Evolutionary conservation across 2,888 invertebrate species (phyloP), one percentile per base, ranked within the genome.

Genomic region (Dynastes grantii): DNA sequence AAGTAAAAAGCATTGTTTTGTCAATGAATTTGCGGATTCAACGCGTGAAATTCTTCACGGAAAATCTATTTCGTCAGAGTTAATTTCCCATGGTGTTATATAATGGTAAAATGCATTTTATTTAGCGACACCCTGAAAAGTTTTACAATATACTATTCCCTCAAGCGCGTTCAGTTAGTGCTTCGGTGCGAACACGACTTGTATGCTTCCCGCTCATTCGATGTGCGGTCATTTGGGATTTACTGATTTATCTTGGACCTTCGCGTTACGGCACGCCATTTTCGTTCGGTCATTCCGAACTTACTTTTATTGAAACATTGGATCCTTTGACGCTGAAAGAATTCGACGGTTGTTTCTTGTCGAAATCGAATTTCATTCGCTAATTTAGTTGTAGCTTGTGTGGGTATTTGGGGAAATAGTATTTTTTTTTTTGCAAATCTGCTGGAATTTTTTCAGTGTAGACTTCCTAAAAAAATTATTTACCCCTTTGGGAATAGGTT

Each of bases 251-350:
- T 80, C 71, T 58, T 64, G 78, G 80, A 80, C 81, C 80, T 81
- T 78, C 78, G 79, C 76, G 40, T 73, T 68, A 79, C 49, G 40
- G 40, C 77, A 37, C 68, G 73, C 71, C 67, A 77, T 79, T 79
- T 76, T 80, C 78, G 76, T 79, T 79, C 81, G 77, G 61, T 58
- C 27, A 77, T 80, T 78, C 29, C 75, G 78, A 76, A 67, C 77
- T 77, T 81, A 79, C 80, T 80, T 80, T 81, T 80, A 80, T 81
- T 81, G 81, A 80, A 81, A 81, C 80, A 80, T 78, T 78, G 79
- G 65, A 55, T 16, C 75, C 32, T 77, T 73, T 61, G 61, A 61
- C 71, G 67, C 61, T 27, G 61, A 11, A 68, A 40, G 65, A 65
- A 65, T 40, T 65, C 58, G 32, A 67, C 9, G 32, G 2, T 16